Evolutionary conservation across 2,113 vertebrate species (phyloP).

Genomic region (Chionomys nivalis): DNA sequence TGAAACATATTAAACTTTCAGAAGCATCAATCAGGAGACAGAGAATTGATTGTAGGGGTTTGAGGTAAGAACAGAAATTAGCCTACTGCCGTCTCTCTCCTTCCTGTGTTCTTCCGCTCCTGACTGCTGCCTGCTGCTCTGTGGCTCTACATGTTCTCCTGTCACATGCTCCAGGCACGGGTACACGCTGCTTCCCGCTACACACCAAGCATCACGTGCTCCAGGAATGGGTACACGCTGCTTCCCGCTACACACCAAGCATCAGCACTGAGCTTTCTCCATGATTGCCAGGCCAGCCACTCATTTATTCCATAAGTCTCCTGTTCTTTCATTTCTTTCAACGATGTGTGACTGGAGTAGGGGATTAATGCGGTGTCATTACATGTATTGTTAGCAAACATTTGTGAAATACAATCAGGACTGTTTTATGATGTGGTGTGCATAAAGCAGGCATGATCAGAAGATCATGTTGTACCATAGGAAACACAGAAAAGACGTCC

Average conservation of each 20-base stretch:
- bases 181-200: not conserved
- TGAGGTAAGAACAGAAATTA: slow-evolving; percentile 52
- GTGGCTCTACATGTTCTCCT: not conserved
- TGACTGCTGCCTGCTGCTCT: slow-evolving; percentile 12
- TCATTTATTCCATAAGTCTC: not conserved
- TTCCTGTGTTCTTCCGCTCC: slow-evolving; percentile 29
- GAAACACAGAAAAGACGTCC: not conserved
- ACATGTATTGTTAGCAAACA: not conserved
- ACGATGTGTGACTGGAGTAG: not conserved
- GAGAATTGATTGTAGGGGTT: slow-evolving; percentile 40
- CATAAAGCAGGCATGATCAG: not conserved
- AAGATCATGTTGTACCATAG: not conserved
- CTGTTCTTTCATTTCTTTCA: not conserved
- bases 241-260: not conserved
- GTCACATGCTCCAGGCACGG: not conserved
- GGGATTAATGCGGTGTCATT: not conserved
- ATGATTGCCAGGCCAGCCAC: not conserved
- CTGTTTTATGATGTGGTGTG: not conserved
- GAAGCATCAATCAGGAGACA: slow-evolving; percentile 51
- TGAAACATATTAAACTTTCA: slow-evolving; percentile 63
- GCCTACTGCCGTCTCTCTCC: not conserved
- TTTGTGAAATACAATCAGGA: not conserved
- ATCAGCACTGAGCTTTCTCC: not conserved
- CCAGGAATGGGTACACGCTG: not conserved
- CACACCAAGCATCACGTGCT: not conserved